Evolutionary conservation across 2,888 invertebrate genomes (phyloP).

Genomic region (Tillus elongatus): DNA sequence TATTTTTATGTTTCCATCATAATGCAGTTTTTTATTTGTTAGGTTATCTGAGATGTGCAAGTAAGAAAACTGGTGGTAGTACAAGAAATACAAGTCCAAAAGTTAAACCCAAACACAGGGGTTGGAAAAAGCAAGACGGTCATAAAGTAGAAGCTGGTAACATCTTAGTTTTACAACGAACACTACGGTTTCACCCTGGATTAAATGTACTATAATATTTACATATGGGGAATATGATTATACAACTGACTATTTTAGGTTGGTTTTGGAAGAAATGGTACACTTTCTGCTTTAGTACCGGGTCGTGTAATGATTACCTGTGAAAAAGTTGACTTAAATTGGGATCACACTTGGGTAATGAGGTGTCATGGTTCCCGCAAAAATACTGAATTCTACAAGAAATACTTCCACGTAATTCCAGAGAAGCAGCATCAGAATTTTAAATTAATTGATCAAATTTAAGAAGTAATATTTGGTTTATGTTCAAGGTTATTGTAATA

Average conservation of each 20-base stretch:
- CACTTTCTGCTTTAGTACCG: conserved; percentile 68
- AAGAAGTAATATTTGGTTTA: too few relatives aligned
- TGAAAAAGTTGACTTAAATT: conserved; percentile 71
- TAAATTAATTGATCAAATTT: conserved; percentile 64
- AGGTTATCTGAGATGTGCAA: conserved; percentile 49
- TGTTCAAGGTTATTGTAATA: too few relatives aligned
- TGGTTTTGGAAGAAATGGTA: conserved; percentile 69
- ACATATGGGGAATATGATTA: not conserved
- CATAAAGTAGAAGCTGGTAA: conserved; percentile 54
- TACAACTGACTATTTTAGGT: conserved; percentile 56
- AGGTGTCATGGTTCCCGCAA: conserved; percentile 55
- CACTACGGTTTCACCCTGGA: conserved; percentile 69
- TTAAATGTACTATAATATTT: conserved; percentile 51
- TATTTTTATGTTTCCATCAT: too few relatives aligned
- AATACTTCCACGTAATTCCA: conserved; percentile 77
- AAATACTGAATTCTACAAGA: conserved; percentile 64
- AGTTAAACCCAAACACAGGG: conserved; percentile 65
- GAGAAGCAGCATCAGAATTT: conserved; percentile 70
- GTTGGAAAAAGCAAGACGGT: conserved; percentile 69
- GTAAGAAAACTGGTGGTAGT: conserved; percentile 67
- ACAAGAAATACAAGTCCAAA: conserved; percentile 60
- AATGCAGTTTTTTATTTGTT: too few relatives aligned
- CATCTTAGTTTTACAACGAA: conserved; percentile 60
- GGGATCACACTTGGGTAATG: conserved; percentile 67
- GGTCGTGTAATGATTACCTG: conserved; percentile 75